Evolutionary conservation across 37 sponge, comb jelly and placozoan genomes (phyloP), one percentile per base, ranked within the genome.

Genomic region (Trichoplax adhaerens): DNA sequence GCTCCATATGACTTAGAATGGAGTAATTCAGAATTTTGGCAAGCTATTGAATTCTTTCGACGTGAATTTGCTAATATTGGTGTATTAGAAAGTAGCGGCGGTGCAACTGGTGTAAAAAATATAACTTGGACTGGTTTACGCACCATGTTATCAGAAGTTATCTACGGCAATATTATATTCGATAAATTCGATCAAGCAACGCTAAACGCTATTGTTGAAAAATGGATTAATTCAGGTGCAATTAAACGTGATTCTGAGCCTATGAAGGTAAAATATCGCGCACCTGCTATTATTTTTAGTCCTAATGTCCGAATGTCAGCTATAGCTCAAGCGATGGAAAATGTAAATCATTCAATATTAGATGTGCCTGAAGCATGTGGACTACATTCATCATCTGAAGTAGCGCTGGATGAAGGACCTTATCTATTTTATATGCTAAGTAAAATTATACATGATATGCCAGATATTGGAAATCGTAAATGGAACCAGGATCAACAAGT

Each of bases 121-220:
- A 60, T 80, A 52, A 80, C 88, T 2, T 87, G 88, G 88, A 73
- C 73, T 70, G 88, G 88, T 0, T 74, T 87, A 53, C 73, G 88
- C 59, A 52, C 74, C 74, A 82, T 87, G 88, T 74, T 83, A 58
- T 57, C 78, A 47, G 84, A 87, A 84, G 83, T 89, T n/a, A 54
- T 82, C 56, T 89, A 85, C 74, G 90, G 90, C 51, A 66, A 82
- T 62, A 54, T 53, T 4, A 65, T 89, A 12, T 77, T 72, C 60
- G 71, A 79, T 58, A 53, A 56, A 12, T 53, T 54, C 1, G 86
- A 85, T 56, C 50, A 48, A 1, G 12, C 55, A 1, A 53, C 65
- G 2, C 66, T 85, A 5, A 46, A 60, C 58, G 79, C 80, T 48
- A 54, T 89, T 57, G 77, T 71, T 5, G 90, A 89, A 49, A 74